Base-by-base conservation (phyloP, 2,113 vertebrate species). In the Oenanthe oenanthe region DNA sequence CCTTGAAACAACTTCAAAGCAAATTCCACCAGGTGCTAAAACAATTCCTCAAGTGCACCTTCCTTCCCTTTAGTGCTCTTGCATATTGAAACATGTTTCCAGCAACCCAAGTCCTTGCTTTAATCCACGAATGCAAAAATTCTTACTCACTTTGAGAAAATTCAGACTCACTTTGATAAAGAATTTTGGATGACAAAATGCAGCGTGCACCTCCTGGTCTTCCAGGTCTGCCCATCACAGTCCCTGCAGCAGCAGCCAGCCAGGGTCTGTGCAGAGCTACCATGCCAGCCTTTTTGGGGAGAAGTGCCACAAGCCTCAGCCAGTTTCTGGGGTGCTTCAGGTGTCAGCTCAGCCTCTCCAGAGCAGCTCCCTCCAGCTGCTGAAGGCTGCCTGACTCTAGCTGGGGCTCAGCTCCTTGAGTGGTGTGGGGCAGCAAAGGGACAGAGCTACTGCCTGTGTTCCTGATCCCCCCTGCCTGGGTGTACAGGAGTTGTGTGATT, bases 401-500 rank as follows among this genome's bases (percentile, higher is more conserved):
- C 3, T 7, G 13, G 38, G 14, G 9, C 25, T 42, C 38, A 15
- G 6, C 16, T 73, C 29, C 45, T 26, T 4, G 25, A 28, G 42
- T 6, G 26, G 17, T 13, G 24, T 0, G 12, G 10, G 10, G 9
- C 21, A 76, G 45, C 47, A 26, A 19, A 16, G 28, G 67, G 28
- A 73, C 80, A 62, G 60, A 71, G 12, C 10, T 16, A 3, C 24
- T 22, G 62, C 67, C 45, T 7, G 3, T 16, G 10, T 7, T 61
- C 19, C 56, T 12, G 54, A 70, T 19, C 28, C 20, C 53, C 32
- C 32, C 57, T n/a, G 51, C 12, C 43, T 31, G 7, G 7, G 8
- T 10, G 24, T 6, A 11, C 12, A 56, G 53, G 8, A 36, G 11
- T 5, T 22, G 13, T 14, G 17, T 0, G 0, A 28, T 38, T 61